A percentile compares a stretch with the other conserved stretches of the same genome.
Evolutionary conservation across 2,113 vertebrate species (phyloP).

Genomic region (Sialia sialis): DNA sequence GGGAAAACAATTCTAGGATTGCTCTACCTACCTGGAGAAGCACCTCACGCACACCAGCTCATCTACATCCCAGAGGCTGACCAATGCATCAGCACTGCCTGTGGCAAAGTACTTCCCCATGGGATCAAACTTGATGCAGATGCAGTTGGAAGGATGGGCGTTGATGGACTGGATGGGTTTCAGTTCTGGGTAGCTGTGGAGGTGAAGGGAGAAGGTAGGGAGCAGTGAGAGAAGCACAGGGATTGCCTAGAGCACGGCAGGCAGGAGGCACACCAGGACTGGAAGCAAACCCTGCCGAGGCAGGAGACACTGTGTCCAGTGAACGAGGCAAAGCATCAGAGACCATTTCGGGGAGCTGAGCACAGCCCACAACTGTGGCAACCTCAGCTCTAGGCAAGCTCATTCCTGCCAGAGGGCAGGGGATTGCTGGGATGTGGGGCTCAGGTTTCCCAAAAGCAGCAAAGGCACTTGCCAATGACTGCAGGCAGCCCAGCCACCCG

Average conservation of each 20-base stretch:
- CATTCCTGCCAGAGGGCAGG: background rate
- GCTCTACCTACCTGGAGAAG: constrained; percentile 85
- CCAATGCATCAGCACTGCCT: constrained; percentile 92
- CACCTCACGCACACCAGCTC: constrained; percentile 96
- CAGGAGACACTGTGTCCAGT: background rate
- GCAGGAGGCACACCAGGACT: background rate
- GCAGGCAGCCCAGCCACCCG: background rate
- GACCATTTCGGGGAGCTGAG: accelerated
- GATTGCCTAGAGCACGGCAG: background rate
- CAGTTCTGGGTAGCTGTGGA: constrained; percentile 89
- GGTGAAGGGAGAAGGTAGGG: background rate
- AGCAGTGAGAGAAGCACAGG: background rate
- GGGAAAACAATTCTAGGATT: background rate
- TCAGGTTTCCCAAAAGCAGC: background rate
- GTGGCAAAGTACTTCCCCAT: constrained; percentile 97
- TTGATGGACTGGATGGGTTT: constrained; percentile 99
- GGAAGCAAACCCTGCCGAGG: background rate
- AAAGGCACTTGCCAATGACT: background rate
- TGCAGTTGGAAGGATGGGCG: constrained; percentile 97
- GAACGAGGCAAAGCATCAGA: background rate
- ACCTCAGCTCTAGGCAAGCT: background rate
- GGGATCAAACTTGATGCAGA: constrained; percentile 98
- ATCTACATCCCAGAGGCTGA: constrained; percentile 96
- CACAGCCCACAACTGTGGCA: background rate
- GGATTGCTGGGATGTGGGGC: background rate